Percentiles rank a stretch among this genome's conserved stretches.
phyloP scores from a whole-genome alignment of 2,797 vertebrate species.

The Lagodon rhomboides region DNA sequence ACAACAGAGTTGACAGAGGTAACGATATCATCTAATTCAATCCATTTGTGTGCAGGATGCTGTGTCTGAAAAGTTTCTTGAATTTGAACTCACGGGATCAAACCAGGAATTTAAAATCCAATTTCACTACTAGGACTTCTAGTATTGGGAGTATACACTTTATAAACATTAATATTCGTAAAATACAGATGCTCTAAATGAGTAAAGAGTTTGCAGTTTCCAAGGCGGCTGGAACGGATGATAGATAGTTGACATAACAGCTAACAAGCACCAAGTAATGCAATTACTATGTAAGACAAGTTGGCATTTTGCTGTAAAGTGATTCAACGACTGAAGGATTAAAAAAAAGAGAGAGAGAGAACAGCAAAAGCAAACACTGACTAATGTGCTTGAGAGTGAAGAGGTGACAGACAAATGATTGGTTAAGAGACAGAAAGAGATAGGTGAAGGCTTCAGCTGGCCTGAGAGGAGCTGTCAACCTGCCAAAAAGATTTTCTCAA shows the following conservation, averaged over 20 bases:
- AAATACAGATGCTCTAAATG: not conserved
- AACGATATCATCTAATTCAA: not conserved
- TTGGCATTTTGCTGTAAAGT: slow-evolving; percentile 11
- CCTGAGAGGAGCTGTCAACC: slow-evolving; percentile 57
- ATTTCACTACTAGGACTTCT: not conserved
- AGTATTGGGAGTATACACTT: not conserved
- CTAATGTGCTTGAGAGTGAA: slow-evolving; percentile 5
- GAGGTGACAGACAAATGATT: slow-evolving; percentile 50
- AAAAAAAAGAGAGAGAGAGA: not conserved
- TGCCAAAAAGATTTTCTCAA: slow-evolving; percentile 50
- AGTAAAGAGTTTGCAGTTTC: not conserved
- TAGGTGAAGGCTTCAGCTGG: slow-evolving; percentile 48
- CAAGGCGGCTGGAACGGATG: not conserved
- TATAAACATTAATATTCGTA: not conserved
- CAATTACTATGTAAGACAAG: not conserved
- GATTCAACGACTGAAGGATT: slow-evolving; percentile 25
- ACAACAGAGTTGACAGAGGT: not conserved
- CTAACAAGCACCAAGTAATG: not conserved
- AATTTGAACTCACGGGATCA: not conserved
- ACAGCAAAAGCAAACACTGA: slow-evolving; percentile 12
- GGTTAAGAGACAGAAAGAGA: slow-evolving; percentile 50
- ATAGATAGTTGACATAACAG: not conserved
- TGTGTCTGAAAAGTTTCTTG: not conserved
- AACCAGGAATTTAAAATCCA: not conserved
- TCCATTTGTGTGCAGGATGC: not conserved